Percentiles rank a stretch among this genome's conserved stretches.
Evolutionary conservation across 2,797 vertebrate genomes (phyloP).

Genomic region (Thamnophis elegans): DNA sequence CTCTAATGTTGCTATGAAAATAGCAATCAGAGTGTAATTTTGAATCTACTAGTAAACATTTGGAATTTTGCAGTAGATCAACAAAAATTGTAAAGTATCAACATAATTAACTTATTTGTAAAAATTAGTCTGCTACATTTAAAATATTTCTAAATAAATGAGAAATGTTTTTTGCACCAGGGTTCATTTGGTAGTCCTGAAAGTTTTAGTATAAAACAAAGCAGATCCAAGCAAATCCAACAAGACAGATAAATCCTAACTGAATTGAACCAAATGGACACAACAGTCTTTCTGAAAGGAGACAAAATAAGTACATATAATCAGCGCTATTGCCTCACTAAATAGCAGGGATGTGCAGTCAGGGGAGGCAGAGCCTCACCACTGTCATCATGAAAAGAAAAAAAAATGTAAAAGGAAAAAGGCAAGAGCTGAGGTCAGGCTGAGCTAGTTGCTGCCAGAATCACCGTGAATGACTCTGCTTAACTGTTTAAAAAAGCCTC

Average conservation of each 20-base stretch:
- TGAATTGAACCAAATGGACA: background rate
- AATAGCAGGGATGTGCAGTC: too few relatives aligned
- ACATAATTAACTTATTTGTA: background rate
- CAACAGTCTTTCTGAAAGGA: background rate
- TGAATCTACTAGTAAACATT: background rate
- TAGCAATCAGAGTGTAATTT: background rate
- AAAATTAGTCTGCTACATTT: background rate
- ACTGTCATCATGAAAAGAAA: too few relatives aligned
- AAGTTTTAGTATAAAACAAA: background rate
- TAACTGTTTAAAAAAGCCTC: too few relatives aligned
- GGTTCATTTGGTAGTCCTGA: background rate
- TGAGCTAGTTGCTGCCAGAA: too few relatives aligned
- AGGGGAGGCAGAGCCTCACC: too few relatives aligned
- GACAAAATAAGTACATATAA: background rate
- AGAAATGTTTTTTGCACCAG: background rate
- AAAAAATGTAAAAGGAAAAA: too few relatives aligned
- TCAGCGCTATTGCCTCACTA: background rate
- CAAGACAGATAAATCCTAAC: background rate
- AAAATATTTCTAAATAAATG: background rate
- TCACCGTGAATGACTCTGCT: too few relatives aligned
- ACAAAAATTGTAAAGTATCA: background rate
- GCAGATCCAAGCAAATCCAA: background rate
- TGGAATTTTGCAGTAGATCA: background rate
- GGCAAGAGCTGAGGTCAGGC: too few relatives aligned
- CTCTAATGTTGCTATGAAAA: background rate